Evolutionary conservation across 2,888 invertebrate genomes (phyloP).

Genomic region (Xanthia togata): DNA sequence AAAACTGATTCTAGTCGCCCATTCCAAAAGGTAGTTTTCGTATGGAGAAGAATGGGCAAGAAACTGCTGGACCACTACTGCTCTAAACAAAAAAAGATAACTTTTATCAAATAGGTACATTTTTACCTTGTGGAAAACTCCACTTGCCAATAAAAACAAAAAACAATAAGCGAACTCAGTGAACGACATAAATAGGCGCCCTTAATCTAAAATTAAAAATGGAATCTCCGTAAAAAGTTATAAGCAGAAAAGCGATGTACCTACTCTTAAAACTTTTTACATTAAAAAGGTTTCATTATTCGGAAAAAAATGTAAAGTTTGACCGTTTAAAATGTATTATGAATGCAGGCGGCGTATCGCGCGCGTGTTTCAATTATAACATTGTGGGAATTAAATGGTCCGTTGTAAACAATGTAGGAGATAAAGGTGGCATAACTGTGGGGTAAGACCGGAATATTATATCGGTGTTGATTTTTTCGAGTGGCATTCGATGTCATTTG

Average conservation of each 20-base stretch:
- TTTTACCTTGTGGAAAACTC: constrained; percentile 11
- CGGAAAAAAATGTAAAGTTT: constrained; percentile 69
- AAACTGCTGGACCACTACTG: no score
- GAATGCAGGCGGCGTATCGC: constrained; percentile 74
- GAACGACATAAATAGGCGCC: constrained; percentile 58
- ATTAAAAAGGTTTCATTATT: constrained; percentile 77
- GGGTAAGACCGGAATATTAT: constrained; percentile 56
- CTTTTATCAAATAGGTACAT: background rate
- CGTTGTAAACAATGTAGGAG: constrained; percentile 64
- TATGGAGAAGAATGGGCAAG: no score
- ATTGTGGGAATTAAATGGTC: constrained; percentile 64
- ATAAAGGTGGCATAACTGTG: constrained; percentile 58
- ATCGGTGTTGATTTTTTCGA: constrained; percentile 57
- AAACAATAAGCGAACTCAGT: constrained; percentile 53
- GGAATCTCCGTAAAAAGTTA: constrained; percentile 62
- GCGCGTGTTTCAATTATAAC: constrained; percentile 82
- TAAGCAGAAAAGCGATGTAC: constrained; percentile 63
- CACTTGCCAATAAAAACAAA: constrained; percentile 38
- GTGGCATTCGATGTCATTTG: background rate
- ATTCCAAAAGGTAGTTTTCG: no score
- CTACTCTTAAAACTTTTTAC: constrained; percentile 73
- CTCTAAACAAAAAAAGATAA: background rate
- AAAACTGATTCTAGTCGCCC: no score
- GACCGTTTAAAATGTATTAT: constrained; percentile 76
- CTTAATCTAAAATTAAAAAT: constrained; percentile 67